Percentiles rank a stretch among this genome's conserved stretches.
Conservation (phyloP, 2,888 invertebrate species). For the Hyalella azteca region DNA sequence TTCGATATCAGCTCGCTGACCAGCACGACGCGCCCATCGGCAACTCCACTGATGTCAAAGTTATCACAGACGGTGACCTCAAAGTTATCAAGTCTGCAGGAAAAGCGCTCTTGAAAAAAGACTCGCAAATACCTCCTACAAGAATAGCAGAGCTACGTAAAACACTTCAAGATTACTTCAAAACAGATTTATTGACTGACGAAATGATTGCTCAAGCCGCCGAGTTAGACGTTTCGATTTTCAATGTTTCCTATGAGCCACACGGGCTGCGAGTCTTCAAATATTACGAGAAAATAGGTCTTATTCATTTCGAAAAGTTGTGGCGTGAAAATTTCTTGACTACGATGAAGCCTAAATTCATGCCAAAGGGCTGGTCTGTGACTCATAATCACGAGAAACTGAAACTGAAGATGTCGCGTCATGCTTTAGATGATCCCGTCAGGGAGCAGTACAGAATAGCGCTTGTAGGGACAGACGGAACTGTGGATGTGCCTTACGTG, state of each 20-base stretch:
- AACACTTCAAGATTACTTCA: conserved; percentile 67
- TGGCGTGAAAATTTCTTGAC: conserved; percentile 80
- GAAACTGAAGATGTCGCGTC: conserved; percentile 44
- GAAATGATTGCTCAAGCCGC: conserved; percentile 68
- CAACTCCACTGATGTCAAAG: conserved; percentile 60
- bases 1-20: conserved; percentile 70
- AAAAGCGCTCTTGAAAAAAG: conserved; percentile 58
- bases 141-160: conserved; percentile 66
- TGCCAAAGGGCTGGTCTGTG: conserved; percentile 79
- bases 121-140: conserved; percentile 66
- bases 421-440: conserved; percentile 41
- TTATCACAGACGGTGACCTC: conserved; percentile 60
- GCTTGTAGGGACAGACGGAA: conserved; percentile 48
- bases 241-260: conserved; percentile 61
- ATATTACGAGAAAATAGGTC: conserved; percentile 66
- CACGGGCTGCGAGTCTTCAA: conserved; percentile 64
- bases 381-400: conserved; percentile 71
- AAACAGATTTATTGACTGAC: conserved; percentile 64
- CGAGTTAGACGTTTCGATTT: conserved; percentile 64
- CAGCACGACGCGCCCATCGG: conserved; percentile 73
- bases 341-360: conserved; percentile 73
- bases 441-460: conserved; percentile 43
- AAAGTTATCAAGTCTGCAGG: conserved; percentile 63
- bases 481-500: conserved; percentile 45
- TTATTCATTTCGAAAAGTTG: conserved; percentile 73